phyloP scores from a whole-genome alignment of 2,113 vertebrate species.

The Balaenoptera acutorostrata region DNA sequence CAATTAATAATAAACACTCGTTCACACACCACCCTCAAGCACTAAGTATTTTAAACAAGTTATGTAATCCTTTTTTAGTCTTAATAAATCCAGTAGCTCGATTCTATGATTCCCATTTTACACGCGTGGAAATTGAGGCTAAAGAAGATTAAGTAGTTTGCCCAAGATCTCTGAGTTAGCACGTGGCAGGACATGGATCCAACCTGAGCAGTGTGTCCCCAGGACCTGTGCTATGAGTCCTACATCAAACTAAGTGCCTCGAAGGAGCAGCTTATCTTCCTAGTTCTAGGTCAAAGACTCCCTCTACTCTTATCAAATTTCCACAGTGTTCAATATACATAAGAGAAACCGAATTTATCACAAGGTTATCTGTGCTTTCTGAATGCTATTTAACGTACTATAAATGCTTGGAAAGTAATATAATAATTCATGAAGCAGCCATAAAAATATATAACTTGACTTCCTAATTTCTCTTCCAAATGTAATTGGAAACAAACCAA shows the following conservation, averaged over 20 bases:
- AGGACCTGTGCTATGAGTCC: not conserved
- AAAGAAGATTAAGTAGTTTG: not conserved
- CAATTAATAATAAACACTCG: not conserved
- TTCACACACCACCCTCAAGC: not conserved
- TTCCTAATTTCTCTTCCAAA: constrained; percentile 18
- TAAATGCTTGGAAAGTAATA: not conserved
- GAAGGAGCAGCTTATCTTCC: not conserved
- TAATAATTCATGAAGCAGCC: not conserved
- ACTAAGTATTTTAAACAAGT: not conserved
- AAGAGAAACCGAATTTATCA: not conserved
- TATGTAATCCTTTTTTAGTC: not conserved
- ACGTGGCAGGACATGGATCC: not conserved
- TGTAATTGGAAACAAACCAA: not conserved
- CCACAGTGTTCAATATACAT: not conserved
- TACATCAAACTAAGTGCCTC: not conserved
- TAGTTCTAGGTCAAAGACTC: not conserved
- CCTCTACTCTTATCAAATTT: not conserved
- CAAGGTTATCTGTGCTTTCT: not conserved
- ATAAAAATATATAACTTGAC: not conserved
- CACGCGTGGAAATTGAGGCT: not conserved
- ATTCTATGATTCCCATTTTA: not conserved
- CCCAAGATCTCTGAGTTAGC: not conserved
- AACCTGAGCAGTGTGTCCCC: not conserved
- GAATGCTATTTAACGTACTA: not conserved
- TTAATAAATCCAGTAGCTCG: not conserved